Percentiles rank a stretch among this genome's conserved stretches.
These are phyloP conservation scores for Pteronotus mesoamericanus DNA, from an alignment of 2,797 vertebrate genomes.

Conservation along the genomic window DNA sequence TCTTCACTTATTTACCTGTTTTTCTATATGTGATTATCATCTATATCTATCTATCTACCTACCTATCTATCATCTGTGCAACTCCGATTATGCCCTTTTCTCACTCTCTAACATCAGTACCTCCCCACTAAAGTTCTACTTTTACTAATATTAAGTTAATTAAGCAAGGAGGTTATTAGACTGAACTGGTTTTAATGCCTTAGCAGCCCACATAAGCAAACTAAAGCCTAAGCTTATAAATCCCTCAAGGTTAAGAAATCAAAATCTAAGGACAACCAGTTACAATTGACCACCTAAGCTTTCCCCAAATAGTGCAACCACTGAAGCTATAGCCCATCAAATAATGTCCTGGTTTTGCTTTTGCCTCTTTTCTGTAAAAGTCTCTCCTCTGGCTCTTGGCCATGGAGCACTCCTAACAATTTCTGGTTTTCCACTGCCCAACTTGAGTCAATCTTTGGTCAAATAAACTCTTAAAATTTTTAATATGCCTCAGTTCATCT, in stretches of 20 bases:
- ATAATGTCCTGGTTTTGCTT: background rate
- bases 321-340: background rate
- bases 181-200: background rate
- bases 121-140: background rate
- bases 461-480: background rate
- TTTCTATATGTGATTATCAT: background rate
- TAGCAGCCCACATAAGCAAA: background rate
- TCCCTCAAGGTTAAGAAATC: background rate
- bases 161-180: background rate
- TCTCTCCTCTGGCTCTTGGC: too few relatives aligned
- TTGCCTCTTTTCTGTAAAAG: background rate
- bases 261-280: background rate
- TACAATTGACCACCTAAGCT: background rate
- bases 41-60: background rate
- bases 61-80: background rate
- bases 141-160: background rate
- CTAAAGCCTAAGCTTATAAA: background rate
- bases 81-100: background rate
- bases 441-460: background rate
- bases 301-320: background rate
- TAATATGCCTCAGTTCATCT: background rate
- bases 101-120: background rate
- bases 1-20: background rate
- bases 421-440: background rate
- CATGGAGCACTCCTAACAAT: background rate